A percentile compares a stretch with the other conserved stretches of the same genome.
These are phyloP conservation scores for Xyliphius kryptos DNA, from an alignment of 2,113 vertebrate species.

Conservation along the genomic window DNA sequence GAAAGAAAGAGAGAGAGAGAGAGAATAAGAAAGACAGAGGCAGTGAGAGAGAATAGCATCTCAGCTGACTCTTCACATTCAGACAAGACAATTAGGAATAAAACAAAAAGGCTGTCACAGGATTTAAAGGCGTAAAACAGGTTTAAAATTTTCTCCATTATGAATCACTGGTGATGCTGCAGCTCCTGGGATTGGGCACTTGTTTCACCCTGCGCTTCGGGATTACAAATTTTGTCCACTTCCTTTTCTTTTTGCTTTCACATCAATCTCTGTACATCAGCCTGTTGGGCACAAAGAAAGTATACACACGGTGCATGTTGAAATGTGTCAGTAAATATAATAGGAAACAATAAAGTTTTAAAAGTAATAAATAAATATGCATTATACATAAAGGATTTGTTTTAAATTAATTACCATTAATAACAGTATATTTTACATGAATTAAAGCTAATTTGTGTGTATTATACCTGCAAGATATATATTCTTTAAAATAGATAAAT, in stretches of 20 bases:
- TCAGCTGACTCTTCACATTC: slow-evolving; percentile 48
- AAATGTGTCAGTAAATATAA: too few species aligned
- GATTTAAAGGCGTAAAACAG: slow-evolving; percentile 56
- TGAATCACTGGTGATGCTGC: slow-evolving; percentile 52
- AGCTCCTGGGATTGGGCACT: slow-evolving; percentile 38
- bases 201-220: slow-evolving; percentile 41
- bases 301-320: too few species aligned
- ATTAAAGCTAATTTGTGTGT: too few species aligned
- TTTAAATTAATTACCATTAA: too few species aligned
- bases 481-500: too few species aligned
- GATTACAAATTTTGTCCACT: slow-evolving; percentile 32
- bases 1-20: slow-evolving; percentile 10
- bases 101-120: slow-evolving; percentile 53
- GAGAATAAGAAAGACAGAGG: not conserved
- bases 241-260: slow-evolving; percentile 20
- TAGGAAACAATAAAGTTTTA: too few species aligned
- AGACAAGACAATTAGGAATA: slow-evolving; percentile 57
- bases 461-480: too few species aligned
- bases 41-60: slow-evolving; percentile 39
- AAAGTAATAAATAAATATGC: too few species aligned
- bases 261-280: too few species aligned
- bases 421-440: too few species aligned
- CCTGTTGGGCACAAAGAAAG: too few species aligned
- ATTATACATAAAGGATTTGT: too few species aligned
- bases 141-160: slow-evolving; percentile 58